Percentiles rank a stretch among this genome's conserved stretches.
Conservation (phyloP, 2,888 invertebrate species). For the Tenthredo amoena region DNA sequence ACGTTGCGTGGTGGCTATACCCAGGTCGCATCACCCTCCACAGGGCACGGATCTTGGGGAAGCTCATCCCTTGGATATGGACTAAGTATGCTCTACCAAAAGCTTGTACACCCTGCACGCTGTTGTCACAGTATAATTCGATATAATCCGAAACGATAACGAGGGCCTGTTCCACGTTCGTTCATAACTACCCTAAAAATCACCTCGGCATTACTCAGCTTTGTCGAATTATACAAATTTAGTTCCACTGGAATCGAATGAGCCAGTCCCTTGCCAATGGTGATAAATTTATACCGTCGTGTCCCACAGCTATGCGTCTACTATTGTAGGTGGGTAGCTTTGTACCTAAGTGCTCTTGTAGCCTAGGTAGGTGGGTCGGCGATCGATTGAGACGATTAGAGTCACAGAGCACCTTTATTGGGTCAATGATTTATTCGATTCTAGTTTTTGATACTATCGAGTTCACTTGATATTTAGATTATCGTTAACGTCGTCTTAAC, state of each 20-base stretch:
- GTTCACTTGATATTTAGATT: background rate
- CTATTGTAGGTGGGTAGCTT: conserved; percentile 1
- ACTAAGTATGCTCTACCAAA: background rate
- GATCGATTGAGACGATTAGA: conserved; percentile 33
- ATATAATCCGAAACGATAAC: conserved; percentile 20
- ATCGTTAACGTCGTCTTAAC: background rate
- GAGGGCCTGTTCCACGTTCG: background rate
- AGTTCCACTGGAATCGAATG: conserved; percentile 35
- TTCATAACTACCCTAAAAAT: background rate
- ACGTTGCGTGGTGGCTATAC: conserved; percentile 18
- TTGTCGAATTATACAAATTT: conserved; percentile 36
- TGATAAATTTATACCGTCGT: conserved; percentile 29
- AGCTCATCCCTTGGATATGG: conserved; percentile 11
- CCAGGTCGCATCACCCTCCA: background rate
- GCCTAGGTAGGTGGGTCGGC: background rate
- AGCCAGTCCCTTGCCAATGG: conserved; percentile 16
- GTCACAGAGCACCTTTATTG: background rate
- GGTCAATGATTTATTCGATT: conserved; percentile 11
- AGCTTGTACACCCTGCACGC: background rate
- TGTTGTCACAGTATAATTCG: background rate
- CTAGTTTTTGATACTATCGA: background rate
- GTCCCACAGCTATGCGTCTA: conserved; percentile 22
- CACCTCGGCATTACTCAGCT: background rate
- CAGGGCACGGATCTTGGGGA: conserved; percentile 1
- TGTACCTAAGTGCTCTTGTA: background rate